Base-by-base conservation (phyloP, 2,113 vertebrate species). In the Melanostigma gelatinosum region DNA sequence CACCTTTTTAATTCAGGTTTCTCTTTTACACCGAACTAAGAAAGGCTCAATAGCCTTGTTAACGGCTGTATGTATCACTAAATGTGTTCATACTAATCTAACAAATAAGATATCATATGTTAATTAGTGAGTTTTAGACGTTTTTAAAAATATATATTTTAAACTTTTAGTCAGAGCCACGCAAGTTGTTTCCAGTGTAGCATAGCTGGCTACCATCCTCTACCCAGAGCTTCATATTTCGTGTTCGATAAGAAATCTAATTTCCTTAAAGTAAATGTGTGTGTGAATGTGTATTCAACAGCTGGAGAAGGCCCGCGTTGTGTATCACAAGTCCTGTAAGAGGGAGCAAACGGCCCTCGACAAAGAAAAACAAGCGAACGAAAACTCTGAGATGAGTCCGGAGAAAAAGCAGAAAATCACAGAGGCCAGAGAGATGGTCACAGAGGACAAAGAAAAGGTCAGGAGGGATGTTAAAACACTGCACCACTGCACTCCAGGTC, bases 311-410 rank as follows among this genome's bases (percentile, higher is more conserved):
- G 93, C 88, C 36, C 77, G 87, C 20, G 82, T 34, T 8, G 84
- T 75, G 0, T 96, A 94, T 86, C 94, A 96, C 80, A 95, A 94
- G 84, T 86, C 85, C 1, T 92, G 93, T 79, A 94, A 93, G 85
- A 95, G 63, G 69, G 93, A 83, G 77, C 91, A 94, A 58, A 77
- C 72, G 1, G 92, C 94, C 22, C 60, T 92, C 0, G 90, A 95
- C 18, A 94, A 88, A 75, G 94, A 95, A 87, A 89, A 68, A 61
- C 79, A 93, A 85, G 90, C 94, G 69, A 95, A 87, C 29, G 93
- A 94, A 71, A 94, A 93, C 58, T 32, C 91, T 1, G 91, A 93
- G 48, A 70, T 93, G 67, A 91, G 89, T 65, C 90, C 92, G 1
- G 90, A 93, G 69, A 95, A 94, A 54, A 94, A 93, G 73, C 88